A percentile compares a stretch with the other conserved stretches of the same genome.
Evolutionary conservation across 2,113 vertebrate genomes (phyloP).

Genomic region (Coreoperca whiteheadi): DNA sequence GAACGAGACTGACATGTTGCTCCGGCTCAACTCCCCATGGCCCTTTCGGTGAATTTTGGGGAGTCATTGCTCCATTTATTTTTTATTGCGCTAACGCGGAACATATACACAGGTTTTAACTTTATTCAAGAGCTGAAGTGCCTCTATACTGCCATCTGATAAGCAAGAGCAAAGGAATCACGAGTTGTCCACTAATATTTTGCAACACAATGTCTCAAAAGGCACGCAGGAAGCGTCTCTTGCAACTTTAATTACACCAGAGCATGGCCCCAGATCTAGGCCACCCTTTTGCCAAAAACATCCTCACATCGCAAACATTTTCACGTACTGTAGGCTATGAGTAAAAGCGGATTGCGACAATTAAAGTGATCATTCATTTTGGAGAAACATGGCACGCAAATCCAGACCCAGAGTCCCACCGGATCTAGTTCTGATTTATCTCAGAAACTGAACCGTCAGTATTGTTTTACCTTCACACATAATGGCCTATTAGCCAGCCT

Average conservation of each 20-base stretch:
- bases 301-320: constrained; percentile 46
- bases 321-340: constrained; percentile 15
- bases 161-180: constrained; percentile 39
- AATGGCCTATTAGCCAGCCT: constrained; percentile 47
- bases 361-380: constrained; percentile 70
- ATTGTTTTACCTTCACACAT: constrained; percentile 58
- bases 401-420: constrained; percentile 51
- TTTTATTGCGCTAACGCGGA: not conserved
- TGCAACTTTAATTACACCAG: constrained; percentile 81
- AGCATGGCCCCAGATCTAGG: constrained; percentile 71
- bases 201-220: constrained; percentile 69
- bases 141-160: constrained; percentile 8
- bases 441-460: constrained; percentile 61
- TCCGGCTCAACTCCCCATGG: constrained; percentile 54
- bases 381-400: constrained; percentile 69
- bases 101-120: constrained; percentile 34
- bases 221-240: constrained; percentile 68
- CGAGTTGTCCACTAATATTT: constrained; percentile 67
- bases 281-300: constrained; percentile 64
- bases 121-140: constrained; percentile 52
- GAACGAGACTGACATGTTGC: constrained; percentile 68
- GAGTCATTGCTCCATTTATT: constrained; percentile 20
- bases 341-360: constrained; percentile 45
- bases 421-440: constrained; percentile 66
- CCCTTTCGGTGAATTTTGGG: constrained; percentile 37